Conservation (phyloP, 2,113 vertebrate species). For the Eupsittula cactorum region DNA sequence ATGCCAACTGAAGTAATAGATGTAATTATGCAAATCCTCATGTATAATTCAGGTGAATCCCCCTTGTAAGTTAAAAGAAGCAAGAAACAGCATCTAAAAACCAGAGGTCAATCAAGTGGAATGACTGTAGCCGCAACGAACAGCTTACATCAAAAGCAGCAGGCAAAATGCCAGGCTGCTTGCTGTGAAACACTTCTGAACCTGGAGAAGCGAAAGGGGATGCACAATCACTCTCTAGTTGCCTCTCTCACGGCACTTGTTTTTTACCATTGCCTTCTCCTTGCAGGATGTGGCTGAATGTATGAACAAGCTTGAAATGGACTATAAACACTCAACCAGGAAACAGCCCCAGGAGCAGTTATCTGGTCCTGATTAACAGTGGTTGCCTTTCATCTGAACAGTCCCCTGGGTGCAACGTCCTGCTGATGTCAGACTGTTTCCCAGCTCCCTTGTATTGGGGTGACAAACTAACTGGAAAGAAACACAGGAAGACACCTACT, state of each 20-base stretch:
- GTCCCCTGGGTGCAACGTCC: not conserved
- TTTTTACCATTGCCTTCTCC: not conserved
- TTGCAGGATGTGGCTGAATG: not conserved
- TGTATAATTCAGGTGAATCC: not conserved
- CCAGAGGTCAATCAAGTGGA: not conserved
- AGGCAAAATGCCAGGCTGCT: not conserved
- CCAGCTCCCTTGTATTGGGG: not conserved
- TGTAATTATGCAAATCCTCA: not conserved
- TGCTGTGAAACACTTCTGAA: not conserved
- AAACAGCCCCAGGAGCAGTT: not conserved
- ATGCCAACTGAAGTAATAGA: not conserved
- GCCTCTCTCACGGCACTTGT: not conserved
- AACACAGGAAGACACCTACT: slow-evolving; percentile 70
- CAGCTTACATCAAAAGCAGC: not conserved
- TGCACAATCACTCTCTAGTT: rapidly evolving
- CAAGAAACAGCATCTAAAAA: not conserved
- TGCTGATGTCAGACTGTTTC: not conserved
- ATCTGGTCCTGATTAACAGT: rapidly evolving
- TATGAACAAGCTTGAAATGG: not conserved
- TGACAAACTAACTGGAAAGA: not conserved
- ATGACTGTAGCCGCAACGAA: not conserved
- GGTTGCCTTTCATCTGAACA: not conserved
- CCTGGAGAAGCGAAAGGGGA: not conserved
- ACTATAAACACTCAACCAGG: not conserved
- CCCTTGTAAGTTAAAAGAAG: not conserved